Evolutionary conservation across 1,140 invertebrate species (phyloP).

Genomic region (Drosophila trapezifrons): DNA sequence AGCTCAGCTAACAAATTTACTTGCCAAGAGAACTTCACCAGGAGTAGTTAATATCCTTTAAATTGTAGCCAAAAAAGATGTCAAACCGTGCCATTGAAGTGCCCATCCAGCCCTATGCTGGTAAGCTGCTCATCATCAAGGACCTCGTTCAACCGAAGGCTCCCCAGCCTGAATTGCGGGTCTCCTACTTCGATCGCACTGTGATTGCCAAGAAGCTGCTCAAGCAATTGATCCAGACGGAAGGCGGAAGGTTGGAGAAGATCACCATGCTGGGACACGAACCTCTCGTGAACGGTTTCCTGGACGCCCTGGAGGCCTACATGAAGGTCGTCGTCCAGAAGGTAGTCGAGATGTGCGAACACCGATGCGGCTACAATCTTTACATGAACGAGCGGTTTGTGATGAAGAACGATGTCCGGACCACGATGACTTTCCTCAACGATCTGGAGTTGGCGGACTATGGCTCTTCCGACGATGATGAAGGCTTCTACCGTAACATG

Average conservation of each 20-base stretch:
- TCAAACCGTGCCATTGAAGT: slow-evolving; percentile 9
- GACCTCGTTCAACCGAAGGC: slow-evolving; percentile 34
- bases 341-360: slow-evolving; percentile 37
- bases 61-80: slow-evolving; percentile 4
- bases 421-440: slow-evolving; percentile 54
- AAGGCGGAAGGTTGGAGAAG: background rate
- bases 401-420: slow-evolving; percentile 25
- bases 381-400: slow-evolving; percentile 27
- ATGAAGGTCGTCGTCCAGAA: slow-evolving; percentile 27
- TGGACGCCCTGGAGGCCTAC: slow-evolving; percentile 55
- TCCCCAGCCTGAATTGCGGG: background rate
- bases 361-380: slow-evolving; percentile 40
- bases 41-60: background rate
- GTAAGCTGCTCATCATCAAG: slow-evolving; percentile 36
- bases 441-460: slow-evolving; percentile 36
- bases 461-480: slow-evolving; percentile 48
- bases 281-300: slow-evolving; percentile 28
- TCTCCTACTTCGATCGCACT: slow-evolving; percentile 37
- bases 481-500: slow-evolving; percentile 1
- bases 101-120: slow-evolving; percentile 53
- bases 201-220: slow-evolving; percentile 24
- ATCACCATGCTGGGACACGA: background rate
- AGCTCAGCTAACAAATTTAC: no score
- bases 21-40: no score
- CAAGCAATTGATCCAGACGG: slow-evolving; percentile 1